A percentile compares a stretch with the other conserved stretches of the same genome.
Evolutionary conservation across 2,888 invertebrate genomes (phyloP).

Genomic region (Cerastoderma edule): DNA sequence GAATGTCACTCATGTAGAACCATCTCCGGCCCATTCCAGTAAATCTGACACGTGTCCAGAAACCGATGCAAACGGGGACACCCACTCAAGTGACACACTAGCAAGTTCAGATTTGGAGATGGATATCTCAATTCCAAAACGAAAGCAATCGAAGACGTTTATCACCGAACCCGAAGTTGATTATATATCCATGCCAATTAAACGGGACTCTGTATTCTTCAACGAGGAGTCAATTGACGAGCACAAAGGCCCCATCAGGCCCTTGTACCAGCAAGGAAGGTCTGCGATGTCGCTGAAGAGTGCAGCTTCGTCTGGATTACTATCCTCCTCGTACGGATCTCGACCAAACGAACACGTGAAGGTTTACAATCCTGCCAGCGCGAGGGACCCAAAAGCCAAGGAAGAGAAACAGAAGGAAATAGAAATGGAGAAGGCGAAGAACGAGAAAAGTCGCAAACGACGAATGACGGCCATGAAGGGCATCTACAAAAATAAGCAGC

Average conservation of each 20-base stretch:
- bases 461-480: constrained; percentile 37
- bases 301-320: constrained; percentile 36
- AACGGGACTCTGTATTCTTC: constrained; percentile 19
- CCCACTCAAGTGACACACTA: constrained; percentile 17
- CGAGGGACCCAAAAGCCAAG: constrained; percentile 21
- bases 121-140: constrained; percentile 26
- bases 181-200: constrained; percentile 30
- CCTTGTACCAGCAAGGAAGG: constrained; percentile 15
- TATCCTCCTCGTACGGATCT: constrained; percentile 51
- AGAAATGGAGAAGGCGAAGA: constrained; percentile 27
- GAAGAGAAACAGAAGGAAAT: constrained; percentile 34
- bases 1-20: constrained; percentile 1
- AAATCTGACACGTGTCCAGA: constrained; percentile 33
- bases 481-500: constrained; percentile 19
- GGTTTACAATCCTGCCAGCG: constrained; percentile 36
- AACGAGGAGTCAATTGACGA: constrained; percentile 11
- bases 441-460: constrained; percentile 34
- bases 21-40: constrained; percentile 13
- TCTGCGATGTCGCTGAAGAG: constrained; percentile 29
- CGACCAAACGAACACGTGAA: constrained; percentile 29
- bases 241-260: constrained; percentile 19
- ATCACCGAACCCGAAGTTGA: constrained; percentile 31
- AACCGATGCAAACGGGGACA: background rate
- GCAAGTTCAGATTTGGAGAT: constrained; percentile 39
- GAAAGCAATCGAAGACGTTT: constrained; percentile 38